phyloP scores from a whole-genome alignment of 1,140 invertebrate genomes.

The Aleiodes sp. region DNA sequence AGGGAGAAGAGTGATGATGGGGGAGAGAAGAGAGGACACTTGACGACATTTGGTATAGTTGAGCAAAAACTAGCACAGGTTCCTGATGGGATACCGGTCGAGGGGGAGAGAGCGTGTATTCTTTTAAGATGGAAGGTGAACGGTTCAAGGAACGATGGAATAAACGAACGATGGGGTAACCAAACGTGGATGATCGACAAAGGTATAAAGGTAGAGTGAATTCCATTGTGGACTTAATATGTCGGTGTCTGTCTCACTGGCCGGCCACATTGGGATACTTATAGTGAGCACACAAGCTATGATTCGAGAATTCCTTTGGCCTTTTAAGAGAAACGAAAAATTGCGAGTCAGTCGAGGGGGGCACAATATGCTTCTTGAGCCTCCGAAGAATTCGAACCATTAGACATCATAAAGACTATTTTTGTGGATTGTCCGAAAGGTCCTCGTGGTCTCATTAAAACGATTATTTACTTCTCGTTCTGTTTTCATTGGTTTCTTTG shows the following conservation, averaged over 20 bases:
- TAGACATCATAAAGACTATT: slow-evolving; percentile 62
- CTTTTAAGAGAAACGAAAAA: slow-evolving; percentile 13
- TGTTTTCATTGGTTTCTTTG: too few relatives aligned
- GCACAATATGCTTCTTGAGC: slow-evolving; percentile 23
- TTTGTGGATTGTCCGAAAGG: slow-evolving; percentile 49
- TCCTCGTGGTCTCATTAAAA: slow-evolving; percentile 1
- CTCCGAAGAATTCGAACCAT: slow-evolving; percentile 61
- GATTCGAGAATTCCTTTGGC: slow-evolving; percentile 9
- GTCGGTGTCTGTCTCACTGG: not conserved
- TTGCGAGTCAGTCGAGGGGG: not conserved
- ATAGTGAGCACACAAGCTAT: slow-evolving; percentile 18
- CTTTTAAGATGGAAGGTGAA: slow-evolving; percentile 19
- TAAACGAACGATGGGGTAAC: not conserved
- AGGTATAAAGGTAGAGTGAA: slow-evolving; percentile 10
- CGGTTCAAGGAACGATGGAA: slow-evolving; percentile 22
- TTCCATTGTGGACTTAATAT: slow-evolving; percentile 38
- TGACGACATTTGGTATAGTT: slow-evolving; percentile 28
- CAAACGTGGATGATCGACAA: slow-evolving; percentile 16
- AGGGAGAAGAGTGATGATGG: slow-evolving; percentile 4
- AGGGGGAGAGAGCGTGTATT: slow-evolving; percentile 42
- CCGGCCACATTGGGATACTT: slow-evolving; percentile 40
- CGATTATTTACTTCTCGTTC: not conserved
- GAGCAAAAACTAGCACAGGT: slow-evolving; percentile 38
- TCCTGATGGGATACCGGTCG: slow-evolving; percentile 35
- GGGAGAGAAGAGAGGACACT: slow-evolving; percentile 24